A percentile compares a stretch with the other conserved stretches of the same genome.
phyloP scores from a whole-genome alignment of 2,888 invertebrate species.

The Leucoptera coffeella region DNA sequence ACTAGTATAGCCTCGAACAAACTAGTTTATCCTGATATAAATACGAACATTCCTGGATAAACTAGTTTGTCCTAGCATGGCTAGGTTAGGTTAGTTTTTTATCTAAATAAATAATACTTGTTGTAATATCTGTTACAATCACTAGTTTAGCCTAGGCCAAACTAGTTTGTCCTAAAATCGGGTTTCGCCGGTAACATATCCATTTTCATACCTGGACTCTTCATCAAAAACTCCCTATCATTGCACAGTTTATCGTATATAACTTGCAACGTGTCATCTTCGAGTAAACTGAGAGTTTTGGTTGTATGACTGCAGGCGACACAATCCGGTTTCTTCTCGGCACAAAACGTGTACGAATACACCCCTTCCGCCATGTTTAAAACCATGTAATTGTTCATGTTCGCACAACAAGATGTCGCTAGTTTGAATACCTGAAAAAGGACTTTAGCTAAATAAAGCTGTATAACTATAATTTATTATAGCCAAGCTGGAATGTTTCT shows the following conservation, averaged over 20 bases:
- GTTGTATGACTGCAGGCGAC: constrained; percentile 78
- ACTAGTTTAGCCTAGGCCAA: too few relatives aligned
- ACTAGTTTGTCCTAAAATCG: too few relatives aligned
- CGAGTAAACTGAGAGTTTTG: constrained; percentile 55
- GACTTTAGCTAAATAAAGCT: background rate
- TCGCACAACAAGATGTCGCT: constrained; percentile 84
- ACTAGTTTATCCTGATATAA: too few relatives aligned
- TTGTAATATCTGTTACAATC: too few relatives aligned
- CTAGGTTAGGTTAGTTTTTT: too few relatives aligned
- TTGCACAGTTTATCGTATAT: constrained; percentile 77
- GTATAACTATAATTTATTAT: too few relatives aligned
- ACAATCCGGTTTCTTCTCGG: constrained; percentile 82
- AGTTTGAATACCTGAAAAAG: constrained; percentile 80
- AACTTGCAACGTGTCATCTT: constrained; percentile 63
- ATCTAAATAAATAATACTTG: too few relatives aligned
- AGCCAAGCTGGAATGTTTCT: too few relatives aligned
- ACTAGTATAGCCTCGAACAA: too few relatives aligned
- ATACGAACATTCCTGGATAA: too few relatives aligned
- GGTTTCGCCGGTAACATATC: background rate
- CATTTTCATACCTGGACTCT: constrained; percentile 61
- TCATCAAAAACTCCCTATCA: constrained; percentile 78
- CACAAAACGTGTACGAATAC: constrained; percentile 91
- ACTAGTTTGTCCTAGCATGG: too few relatives aligned
- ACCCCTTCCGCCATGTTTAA: constrained; percentile 95
- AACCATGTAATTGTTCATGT: constrained; percentile 93